These are phyloP conservation scores for Hyphantria cunea DNA, from an alignment of 1,140 invertebrate genomes.

Conservation along the genomic window DNA sequence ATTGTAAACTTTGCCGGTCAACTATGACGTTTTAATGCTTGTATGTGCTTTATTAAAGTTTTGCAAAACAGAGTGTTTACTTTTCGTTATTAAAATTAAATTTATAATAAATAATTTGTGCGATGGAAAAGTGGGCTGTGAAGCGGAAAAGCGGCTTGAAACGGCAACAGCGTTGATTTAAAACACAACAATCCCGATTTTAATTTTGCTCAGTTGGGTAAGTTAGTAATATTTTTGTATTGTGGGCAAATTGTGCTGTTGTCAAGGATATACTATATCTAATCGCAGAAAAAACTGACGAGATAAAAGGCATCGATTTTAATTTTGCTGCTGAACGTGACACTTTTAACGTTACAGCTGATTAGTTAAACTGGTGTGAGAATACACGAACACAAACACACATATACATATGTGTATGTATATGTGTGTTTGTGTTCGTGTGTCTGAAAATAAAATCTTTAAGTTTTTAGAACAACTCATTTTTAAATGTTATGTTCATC, in stretches of 20 bases:
- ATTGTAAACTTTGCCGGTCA: background rate
- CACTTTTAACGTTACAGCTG: no score
- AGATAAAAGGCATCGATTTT: slow-evolving; percentile 18
- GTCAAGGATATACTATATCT: slow-evolving; percentile 2
- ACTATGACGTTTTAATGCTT: background rate
- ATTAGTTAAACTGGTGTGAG: no score
- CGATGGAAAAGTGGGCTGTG: slow-evolving; percentile 10
- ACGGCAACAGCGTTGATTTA: background rate
- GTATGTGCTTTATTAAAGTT: background rate
- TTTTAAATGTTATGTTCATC: no score
- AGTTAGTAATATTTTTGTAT: slow-evolving; percentile 5
- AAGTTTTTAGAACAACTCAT: no score
- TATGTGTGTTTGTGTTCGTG: no score
- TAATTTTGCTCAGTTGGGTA: slow-evolving; percentile 9
- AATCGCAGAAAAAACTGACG: background rate
- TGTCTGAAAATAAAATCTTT: no score
- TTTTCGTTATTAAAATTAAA: background rate
- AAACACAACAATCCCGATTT: background rate
- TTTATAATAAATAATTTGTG: slow-evolving; percentile 9
- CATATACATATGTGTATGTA: no score
- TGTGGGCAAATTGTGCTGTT: background rate
- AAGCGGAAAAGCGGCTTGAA: slow-evolving; percentile 19
- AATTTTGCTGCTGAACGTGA: background rate
- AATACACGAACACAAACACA: no score
- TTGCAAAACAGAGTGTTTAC: background rate